These are phyloP conservation scores for Drosophila mojavensis DNA, from an alignment of 1,140 invertebrate genomes.

Conservation along the genomic window DNA sequence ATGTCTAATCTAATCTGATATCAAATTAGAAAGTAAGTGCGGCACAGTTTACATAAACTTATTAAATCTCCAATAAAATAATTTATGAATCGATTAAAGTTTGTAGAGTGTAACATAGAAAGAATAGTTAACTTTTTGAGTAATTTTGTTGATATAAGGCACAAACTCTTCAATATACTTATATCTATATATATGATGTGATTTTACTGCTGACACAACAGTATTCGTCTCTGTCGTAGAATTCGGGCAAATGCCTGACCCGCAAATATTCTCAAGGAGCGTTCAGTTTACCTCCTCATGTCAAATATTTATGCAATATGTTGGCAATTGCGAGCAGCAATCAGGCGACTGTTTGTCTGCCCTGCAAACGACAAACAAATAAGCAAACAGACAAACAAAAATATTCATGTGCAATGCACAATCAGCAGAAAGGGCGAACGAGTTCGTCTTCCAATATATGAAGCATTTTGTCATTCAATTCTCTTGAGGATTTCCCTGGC, in stretches of 20 bases:
- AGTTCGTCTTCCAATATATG: neutral
- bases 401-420: neutral
- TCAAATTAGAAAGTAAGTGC: too few relatives aligned
- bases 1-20: too few relatives aligned
- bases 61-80: too few relatives aligned
- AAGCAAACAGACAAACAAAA: slow-evolving; percentile 30
- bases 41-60: too few relatives aligned
- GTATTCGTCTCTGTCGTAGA: neutral
- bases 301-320: slow-evolving; percentile 40
- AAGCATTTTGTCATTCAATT: slow-evolving; percentile 1
- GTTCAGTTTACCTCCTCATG: neutral
- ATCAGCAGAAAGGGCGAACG: neutral
- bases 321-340: slow-evolving; percentile 28
- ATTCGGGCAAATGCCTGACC: slow-evolving; percentile 3
- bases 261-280: neutral
- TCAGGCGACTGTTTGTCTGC: slow-evolving; percentile 46
- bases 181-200: too few relatives aligned
- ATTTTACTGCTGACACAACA: neutral
- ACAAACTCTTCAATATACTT: too few relatives aligned
- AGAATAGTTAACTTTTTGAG: too few relatives aligned
- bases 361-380: slow-evolving; percentile 20
- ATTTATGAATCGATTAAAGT: too few relatives aligned
- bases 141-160: too few relatives aligned
- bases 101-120: too few relatives aligned
- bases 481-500: neutral